Evolutionary conservation across 1,140 invertebrate genomes (phyloP), one percentile per base, ranked within the genome.

Genomic region (Macrobrachium nipponense): DNA sequence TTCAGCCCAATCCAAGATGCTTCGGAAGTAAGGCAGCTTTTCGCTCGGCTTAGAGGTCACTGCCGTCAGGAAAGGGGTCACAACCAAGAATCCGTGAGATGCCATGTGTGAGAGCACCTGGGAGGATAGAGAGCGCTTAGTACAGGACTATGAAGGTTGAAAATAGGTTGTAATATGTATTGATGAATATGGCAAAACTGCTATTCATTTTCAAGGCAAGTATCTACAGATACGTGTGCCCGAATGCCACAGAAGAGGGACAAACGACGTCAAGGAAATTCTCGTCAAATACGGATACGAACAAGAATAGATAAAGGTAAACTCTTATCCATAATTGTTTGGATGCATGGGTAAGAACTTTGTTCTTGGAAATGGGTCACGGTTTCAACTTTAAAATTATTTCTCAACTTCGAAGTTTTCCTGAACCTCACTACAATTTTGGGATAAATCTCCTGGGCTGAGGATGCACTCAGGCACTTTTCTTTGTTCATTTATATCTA

Each of bases 41-140:
- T 89, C 76, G 14, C 80, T 77, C 0, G 89, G 89, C 60, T 75
- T 64, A 5, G 76, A 18, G 5, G 66, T 62, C 18, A 61, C 12
- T 8, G 81, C 27, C 4, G 87, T 23, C 5, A 76, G 62, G 87
- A 88, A 90, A 0, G 85, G 82, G 0, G 60, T 75, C 20, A 88
- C 78, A 59, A 89, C 77, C 10, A 87, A 88, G 14, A 88, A 62
- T 14, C 89, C 89, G n/a, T 87, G 87, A 5, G 88, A 88, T 20
- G 88, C 80, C 4, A 89, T 59, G 27, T 83, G 82, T n/a, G 85
- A 70, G 23, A 85, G 18, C 5, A 87, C 66, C 62, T 88, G 85
- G 58, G 58, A 61, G 5, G 68, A 23, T 14, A 78, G 12, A 51
- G 12, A 51, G 51, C 3, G 51, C 7, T 51, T 51, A 51, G 0